phyloP scores from a whole-genome alignment of 2,888 invertebrate genomes.

The Lasiommata megera region DNA sequence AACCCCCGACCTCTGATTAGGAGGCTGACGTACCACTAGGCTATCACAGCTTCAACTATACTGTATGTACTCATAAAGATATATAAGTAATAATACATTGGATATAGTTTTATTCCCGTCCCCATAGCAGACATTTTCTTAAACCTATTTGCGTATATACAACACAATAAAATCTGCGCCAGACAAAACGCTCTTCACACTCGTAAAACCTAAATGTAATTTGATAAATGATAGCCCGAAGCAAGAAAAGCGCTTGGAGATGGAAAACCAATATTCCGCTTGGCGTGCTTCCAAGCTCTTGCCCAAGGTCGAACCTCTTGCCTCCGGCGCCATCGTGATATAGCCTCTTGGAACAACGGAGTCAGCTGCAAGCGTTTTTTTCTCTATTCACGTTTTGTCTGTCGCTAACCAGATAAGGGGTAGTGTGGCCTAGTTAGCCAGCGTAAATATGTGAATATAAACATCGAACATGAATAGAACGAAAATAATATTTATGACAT shows the following conservation, averaged over 20 bases:
- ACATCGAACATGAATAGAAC: too few species aligned
- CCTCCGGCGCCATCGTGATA: conserved; percentile 20
- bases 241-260: conserved; percentile 26
- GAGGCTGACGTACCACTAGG: too few species aligned
- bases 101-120: too few species aligned
- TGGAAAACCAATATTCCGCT: conserved; percentile 32
- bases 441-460: too few species aligned
- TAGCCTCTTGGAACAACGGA: conserved; percentile 11
- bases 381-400: conserved; percentile 1
- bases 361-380: neutral
- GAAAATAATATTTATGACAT: too few species aligned
- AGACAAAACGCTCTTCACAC: neutral
- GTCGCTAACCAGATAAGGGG: neutral
- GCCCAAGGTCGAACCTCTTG: conserved; percentile 22
- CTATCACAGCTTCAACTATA: too few species aligned
- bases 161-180: neutral
- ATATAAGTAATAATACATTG: too few species aligned
- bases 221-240: conserved; percentile 18
- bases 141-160: too few species aligned
- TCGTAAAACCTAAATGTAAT: conserved; percentile 20
- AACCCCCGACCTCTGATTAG: too few species aligned
- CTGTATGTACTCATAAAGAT: too few species aligned
- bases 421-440: too few species aligned
- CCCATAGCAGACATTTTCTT: too few species aligned
- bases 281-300: conserved; percentile 28